These are phyloP conservation scores for Holothuria scabra DNA, from an alignment of 53 echinoderm and acorn worm genomes.

Conservation along the genomic window DNA sequence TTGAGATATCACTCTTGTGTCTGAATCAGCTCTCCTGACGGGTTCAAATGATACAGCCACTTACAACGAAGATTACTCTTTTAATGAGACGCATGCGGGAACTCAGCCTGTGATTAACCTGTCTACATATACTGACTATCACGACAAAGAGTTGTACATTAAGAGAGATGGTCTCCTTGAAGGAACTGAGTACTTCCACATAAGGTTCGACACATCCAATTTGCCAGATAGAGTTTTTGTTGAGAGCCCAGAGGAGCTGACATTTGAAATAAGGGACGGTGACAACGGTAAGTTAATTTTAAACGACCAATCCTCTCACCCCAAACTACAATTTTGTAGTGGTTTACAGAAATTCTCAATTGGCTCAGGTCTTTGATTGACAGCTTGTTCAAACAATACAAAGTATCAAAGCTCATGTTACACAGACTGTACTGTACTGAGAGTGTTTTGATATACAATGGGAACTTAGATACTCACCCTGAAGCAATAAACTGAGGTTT, in stretches of 20 bases:
- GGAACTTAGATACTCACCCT: too few relatives aligned
- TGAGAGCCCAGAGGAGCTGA: background rate
- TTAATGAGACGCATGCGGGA: background rate
- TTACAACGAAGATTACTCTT: background rate
- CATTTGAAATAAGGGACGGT: background rate
- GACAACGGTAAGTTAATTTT: conserved; percentile 32
- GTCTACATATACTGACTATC: background rate
- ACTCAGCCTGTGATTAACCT: background rate
- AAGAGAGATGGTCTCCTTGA: background rate
- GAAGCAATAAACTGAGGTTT: too few relatives aligned
- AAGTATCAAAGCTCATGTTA: too few relatives aligned
- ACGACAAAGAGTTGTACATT: background rate
- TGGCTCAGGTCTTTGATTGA: too few relatives aligned
- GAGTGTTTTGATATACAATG: too few relatives aligned
- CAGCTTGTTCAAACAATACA: too few relatives aligned
- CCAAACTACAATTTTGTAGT: too few relatives aligned
- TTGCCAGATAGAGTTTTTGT: background rate
- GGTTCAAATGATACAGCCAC: background rate
- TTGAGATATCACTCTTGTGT: too few relatives aligned
- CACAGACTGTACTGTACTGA: too few relatives aligned
- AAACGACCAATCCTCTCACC: too few relatives aligned
- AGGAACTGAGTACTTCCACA: background rate
- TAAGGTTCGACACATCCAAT: conserved; percentile 5
- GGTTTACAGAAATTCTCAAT: too few relatives aligned
- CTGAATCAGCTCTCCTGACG: background rate